Base-by-base conservation (phyloP, 2,888 invertebrate genomes). In the Osedax frankpressi region DNA sequence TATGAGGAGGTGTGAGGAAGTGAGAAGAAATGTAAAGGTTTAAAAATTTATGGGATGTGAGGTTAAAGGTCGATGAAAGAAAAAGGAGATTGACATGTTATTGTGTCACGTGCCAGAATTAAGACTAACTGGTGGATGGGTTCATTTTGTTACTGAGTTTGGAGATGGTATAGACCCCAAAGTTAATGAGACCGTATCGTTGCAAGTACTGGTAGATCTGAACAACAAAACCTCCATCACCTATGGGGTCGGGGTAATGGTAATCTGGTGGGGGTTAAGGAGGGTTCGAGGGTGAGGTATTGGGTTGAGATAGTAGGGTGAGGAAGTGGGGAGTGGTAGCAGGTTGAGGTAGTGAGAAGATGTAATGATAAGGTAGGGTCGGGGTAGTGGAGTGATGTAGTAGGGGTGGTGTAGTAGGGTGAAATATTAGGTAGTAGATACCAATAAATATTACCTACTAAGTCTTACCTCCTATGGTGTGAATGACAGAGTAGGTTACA, bases 161-260 rank as follows among this genome's bases (percentile, higher is more conserved):
- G n/a, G n/a, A n/a, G n/a, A n/a, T n/a, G n/a, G 94, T 93, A 85
- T 93, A 98, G 71, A 95, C 90, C 0, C 98, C 98, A 87, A 93
- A 97, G 86, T 98, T 98, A 76, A 98, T 94, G 80, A 92, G 94
- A 1, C 97, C 96, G 85, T 96, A 93, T 67, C 98, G 88, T 81
- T 96, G 93, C 59, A 98, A 87, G 84, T 92, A 98, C 0, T 91
- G 90, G 86, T 94, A 94, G 30, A 93, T 89, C 77, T 95, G 88
- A 81, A 89, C 88, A 1, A 94, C 89, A 27, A 97, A 85, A 14
- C 89, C 89, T 2, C 90, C 89, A 85, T 97, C 95, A 80, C 85
- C 85, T 84, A 59, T 29, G n/a, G 44, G 19, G 44, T 44, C 19
- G 19, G 44, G 44, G 19, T 11, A 44, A 6, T 6, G 19, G 6